These are phyloP conservation scores for Dermolepida albohirtum DNA, from an alignment of 2,888 invertebrate species.

Conservation along the genomic window DNA sequence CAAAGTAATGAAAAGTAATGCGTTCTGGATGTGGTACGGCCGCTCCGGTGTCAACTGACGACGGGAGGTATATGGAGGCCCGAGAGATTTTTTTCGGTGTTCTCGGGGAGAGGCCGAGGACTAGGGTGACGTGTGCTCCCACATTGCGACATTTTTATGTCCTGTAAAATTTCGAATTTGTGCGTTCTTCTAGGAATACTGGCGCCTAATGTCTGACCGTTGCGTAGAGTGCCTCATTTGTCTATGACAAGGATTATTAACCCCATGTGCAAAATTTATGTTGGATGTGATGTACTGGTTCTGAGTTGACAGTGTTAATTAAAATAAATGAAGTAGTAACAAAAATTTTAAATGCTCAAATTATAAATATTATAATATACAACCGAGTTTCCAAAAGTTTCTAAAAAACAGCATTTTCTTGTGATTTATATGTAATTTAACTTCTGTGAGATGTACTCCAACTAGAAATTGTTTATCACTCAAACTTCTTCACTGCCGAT, in stretches of 20 bases:
- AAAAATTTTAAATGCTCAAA: no score
- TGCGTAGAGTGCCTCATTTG: not conserved
- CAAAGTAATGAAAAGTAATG: slow-evolving; percentile 38
- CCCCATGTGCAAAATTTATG: not conserved
- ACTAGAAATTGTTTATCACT: no score
- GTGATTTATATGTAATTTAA: no score
- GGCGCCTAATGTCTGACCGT: slow-evolving; percentile 35
- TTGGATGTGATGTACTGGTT: no score
- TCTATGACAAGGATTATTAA: slow-evolving; percentile 12
- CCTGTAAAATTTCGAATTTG: slow-evolving; percentile 45
- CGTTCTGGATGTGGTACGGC: slow-evolving; percentile 53
- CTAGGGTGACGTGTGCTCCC: slow-evolving; percentile 58
- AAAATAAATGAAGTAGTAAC: no score
- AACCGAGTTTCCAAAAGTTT: no score
- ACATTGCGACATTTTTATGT: slow-evolving; percentile 50
- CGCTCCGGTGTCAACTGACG: slow-evolving; percentile 45
- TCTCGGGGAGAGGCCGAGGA: slow-evolving; percentile 38
- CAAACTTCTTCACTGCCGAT: no score
- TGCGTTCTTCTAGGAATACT: slow-evolving; percentile 31
- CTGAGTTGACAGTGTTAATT: no score
- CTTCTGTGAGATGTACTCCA: no score
- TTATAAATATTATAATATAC: no score
- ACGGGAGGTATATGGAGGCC: slow-evolving; percentile 52
- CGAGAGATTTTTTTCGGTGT: slow-evolving; percentile 46
- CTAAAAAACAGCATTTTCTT: no score